Evolutionary conservation across 2,113 vertebrate genomes (phyloP).

Genomic region (Laticauda laticaudata): DNA sequence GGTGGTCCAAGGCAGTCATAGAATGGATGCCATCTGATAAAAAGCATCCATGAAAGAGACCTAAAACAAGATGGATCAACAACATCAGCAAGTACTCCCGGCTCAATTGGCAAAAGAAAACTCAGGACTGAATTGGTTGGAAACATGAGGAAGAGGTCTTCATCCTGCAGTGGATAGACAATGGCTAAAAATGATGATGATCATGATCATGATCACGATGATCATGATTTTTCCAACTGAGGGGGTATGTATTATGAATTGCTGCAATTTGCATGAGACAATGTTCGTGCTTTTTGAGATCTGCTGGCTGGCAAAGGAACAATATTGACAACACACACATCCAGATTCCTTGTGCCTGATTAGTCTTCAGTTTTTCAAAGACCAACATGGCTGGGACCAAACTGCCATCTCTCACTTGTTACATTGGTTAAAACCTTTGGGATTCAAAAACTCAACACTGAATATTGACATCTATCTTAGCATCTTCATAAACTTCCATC

Average conservation of each 20-base stretch:
- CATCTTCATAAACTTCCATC: not conserved
- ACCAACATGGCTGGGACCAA: not conserved
- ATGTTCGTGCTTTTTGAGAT: not conserved
- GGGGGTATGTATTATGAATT: not conserved
- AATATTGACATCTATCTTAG: not conserved
- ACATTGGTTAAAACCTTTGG: not conserved
- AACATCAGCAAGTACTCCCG: too few relatives aligned
- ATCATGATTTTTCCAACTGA: not conserved
- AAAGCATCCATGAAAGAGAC: too few relatives aligned
- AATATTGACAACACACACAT: not conserved
- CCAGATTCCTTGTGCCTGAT: not conserved
- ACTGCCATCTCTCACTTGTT: not conserved
- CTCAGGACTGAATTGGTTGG: not conserved
- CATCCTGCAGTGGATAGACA: not conserved
- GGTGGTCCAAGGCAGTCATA: too few relatives aligned
- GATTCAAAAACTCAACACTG: not conserved
- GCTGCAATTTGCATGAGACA: not conserved
- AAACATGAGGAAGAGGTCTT: not conserved
- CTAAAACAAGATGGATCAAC: too few relatives aligned
- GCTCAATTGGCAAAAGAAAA: not conserved
- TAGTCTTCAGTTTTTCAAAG: not conserved
- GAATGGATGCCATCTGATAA: too few relatives aligned
- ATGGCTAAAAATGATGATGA: not conserved
- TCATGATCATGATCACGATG: too few relatives aligned
- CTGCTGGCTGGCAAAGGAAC: not conserved